Base-by-base conservation (phyloP, 2,888 invertebrate genomes). In the Andrena bucephala region DNA sequence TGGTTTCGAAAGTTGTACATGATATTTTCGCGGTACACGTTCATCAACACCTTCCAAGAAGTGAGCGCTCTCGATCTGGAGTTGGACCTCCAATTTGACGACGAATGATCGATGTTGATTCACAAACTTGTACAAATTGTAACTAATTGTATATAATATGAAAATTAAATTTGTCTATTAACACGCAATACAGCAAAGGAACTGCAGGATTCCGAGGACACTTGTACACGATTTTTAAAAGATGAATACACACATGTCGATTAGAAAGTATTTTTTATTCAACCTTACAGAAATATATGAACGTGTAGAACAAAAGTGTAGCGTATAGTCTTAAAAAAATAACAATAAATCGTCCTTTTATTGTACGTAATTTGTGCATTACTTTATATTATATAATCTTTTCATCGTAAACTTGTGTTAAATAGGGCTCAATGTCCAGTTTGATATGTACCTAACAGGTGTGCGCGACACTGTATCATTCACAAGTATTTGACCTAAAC, bases 1-100 rank as follows among this genome's bases (percentile, higher is more conserved):
- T 99, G 99, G 99, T 99, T 98, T 94, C 96, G 99, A 75, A 96
- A 96, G 92, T 95, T 99, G 3, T 99, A 99, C 92, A 96, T 99
- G 89, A 92, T 96, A 59, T 97, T 98, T 94, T 99, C 99, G 16
- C 96, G 98, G 73, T 99, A 99, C 93, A 97, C 98, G 95, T 95
- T 98, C 87, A 97, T 99, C 83, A 99, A 99, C 94, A 98, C 98
- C 0, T 95, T 98, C 76, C 96, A 96, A 86, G 96, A 96, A 93
- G 96, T 97, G 90, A 96, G 96, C 92, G 94, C 96, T 20, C 95
- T 96, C 0, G 97, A 97, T 92, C 95, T 97, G 81, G 97, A 97
- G 92, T 94, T 97, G 79, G 97, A 97, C 93, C 95, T 97, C 90
- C 96, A 96, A 87, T 95, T 96, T 83, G 97, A 97, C 89, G 97